Conservation (phyloP, 2,888 invertebrate species). For the Cremastobaeus sp. region DNA sequence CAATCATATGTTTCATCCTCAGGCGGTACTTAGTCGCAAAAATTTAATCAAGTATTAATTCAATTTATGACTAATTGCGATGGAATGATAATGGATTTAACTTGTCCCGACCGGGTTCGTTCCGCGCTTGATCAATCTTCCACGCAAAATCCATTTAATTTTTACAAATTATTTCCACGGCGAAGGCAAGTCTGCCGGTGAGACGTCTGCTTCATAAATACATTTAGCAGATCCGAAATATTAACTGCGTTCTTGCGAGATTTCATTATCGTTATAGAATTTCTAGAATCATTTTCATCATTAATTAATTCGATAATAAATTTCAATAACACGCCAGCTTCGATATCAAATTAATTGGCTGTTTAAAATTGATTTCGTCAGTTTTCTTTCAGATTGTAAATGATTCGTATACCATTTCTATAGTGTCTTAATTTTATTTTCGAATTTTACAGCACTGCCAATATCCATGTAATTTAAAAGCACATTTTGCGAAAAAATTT, state of each 20-base stretch:
- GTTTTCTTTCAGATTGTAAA: no score
- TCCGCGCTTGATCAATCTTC: conserved; percentile 50
- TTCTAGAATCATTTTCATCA: background rate
- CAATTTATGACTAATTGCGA: conserved; percentile 54
- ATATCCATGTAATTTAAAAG: no score
- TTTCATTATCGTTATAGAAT: conserved; percentile 1
- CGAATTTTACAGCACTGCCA: no score
- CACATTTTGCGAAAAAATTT: no score
- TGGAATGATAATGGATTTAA: conserved; percentile 53
- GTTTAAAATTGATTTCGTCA: no score
- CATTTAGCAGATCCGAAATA: conserved; percentile 18
- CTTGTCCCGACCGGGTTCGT: conserved; percentile 36
- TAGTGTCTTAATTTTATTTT: no score
- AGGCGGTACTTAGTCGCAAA: conserved; percentile 45
- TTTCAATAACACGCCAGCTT: no score
- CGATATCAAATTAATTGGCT: background rate
- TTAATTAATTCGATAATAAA: background rate
- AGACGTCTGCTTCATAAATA: conserved; percentile 26
- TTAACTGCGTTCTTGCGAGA: conserved; percentile 1
- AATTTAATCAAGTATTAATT: conserved; percentile 51
- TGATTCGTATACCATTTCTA: no score
- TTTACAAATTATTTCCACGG: conserved; percentile 44
- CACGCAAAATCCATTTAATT: conserved; percentile 46
- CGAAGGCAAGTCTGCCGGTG: conserved; percentile 15
- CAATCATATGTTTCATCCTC: conserved; percentile 37